Evolutionary conservation across 2,888 invertebrate species (phyloP).

Genomic region (Heteropelma amictum): DNA sequence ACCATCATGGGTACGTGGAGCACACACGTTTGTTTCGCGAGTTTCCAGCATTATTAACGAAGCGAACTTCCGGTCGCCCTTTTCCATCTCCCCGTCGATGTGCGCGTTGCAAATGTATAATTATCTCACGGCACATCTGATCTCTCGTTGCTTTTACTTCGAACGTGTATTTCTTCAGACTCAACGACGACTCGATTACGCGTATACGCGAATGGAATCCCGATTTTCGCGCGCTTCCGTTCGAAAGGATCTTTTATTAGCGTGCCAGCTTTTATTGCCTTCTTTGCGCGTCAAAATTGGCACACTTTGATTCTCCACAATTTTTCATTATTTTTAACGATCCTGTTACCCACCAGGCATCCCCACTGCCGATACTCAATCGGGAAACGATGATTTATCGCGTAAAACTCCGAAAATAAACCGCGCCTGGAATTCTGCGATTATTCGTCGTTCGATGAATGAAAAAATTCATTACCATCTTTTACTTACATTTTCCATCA

Average conservation of each 20-base stretch:
- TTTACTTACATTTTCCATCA: too few relatives aligned
- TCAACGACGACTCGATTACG: constrained; percentile 12
- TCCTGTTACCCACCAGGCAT: too few relatives aligned
- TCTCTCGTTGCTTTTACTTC: constrained; percentile 15
- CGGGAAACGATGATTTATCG: too few relatives aligned
- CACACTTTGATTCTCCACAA: too few relatives aligned
- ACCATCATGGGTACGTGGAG: background rate
- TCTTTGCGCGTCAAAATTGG: constrained; percentile 9
- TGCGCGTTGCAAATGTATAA: constrained; percentile 46
- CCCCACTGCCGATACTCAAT: too few relatives aligned
- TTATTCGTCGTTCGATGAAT: too few relatives aligned
- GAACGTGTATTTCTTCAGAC: constrained; percentile 46
- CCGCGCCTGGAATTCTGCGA: too few relatives aligned
- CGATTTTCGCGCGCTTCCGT: constrained; percentile 35
- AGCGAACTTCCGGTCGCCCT: constrained; percentile 55
- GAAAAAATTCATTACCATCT: too few relatives aligned
- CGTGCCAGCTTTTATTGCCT: too few relatives aligned
- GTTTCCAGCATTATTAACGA: constrained; percentile 57
- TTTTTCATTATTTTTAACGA: too few relatives aligned
- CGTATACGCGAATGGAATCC: constrained; percentile 15
- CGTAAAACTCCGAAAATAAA: too few relatives aligned
- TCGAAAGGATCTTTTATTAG: constrained; percentile 35
- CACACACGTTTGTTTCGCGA: too few relatives aligned
- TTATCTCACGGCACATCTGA: constrained; percentile 23
- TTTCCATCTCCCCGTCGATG: constrained; percentile 28